Base-by-base conservation (phyloP, 1,140 invertebrate genomes). In the Listronotus oregonensis region DNA sequence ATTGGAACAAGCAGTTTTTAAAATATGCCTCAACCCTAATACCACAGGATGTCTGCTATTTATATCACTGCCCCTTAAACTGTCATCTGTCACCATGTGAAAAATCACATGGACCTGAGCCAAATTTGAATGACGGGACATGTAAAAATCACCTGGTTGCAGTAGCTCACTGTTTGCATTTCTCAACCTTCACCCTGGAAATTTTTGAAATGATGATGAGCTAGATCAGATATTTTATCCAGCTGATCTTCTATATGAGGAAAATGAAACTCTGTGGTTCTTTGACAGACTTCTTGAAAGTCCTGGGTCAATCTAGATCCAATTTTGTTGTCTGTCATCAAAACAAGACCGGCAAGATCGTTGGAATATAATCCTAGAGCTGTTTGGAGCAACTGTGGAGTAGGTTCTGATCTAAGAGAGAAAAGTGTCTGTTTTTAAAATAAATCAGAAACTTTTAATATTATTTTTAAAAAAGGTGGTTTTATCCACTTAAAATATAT, bases 21-120 rank as follows among this genome's bases (percentile, higher is more conserved):
- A 82, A 69, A 98, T 95, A 82, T 98, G 98, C 54, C 97, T 85
- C 34, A 99, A 82, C 5, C 95, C 96, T 47, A 98, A 83, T 66
- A 99, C 96, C n/a, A 91, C 93, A 10, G 95, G 91, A 85, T 99
- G 95, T 14, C 96, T 85, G 1, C 96, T 98, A 70, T 95, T 96
- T 31, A 99, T 95, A 74, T 98, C 96, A 64, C 87, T 89, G 81
- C 82, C 71, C 81, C 83, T 79, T 56, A 83, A 80, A 21, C 87
- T 87, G 72, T 92, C 91, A 78, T 95, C 92, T 1, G 88, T 87
- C 0, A 98, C 90, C 71, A 99, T 87, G 78, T 99, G 96, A 82
- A 98, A 98, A 59, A 98, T 89, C 4, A 96, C 87, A 82, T 98
- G 95, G 43, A 94, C 91, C 78, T 97, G 92, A 9, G 93, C 88